Evolutionary conservation across 2,113 vertebrate species (phyloP).

Genomic region (Siniperca chuatsi): DNA sequence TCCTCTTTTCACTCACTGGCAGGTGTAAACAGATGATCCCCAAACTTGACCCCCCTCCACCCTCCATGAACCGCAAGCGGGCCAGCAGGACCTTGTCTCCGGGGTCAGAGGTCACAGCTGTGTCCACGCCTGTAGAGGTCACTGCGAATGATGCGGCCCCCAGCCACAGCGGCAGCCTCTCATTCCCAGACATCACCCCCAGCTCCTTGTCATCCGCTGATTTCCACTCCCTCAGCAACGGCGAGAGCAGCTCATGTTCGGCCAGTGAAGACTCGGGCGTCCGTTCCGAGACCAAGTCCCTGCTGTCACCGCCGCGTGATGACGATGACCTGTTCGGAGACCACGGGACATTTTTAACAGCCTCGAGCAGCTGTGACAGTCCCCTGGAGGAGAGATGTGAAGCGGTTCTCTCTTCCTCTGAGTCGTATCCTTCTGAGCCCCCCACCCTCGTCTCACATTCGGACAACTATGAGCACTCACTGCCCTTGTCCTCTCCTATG

Average conservation of each 20-base stretch:
- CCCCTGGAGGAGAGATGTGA: slow-evolving; percentile 66
- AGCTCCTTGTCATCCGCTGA: slow-evolving; percentile 82
- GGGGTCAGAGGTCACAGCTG: slow-evolving; percentile 69
- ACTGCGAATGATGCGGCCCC: slow-evolving; percentile 30
- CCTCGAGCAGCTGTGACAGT: slow-evolving; percentile 77
- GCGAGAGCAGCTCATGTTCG: slow-evolving; percentile 77
- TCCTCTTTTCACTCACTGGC: slow-evolving; percentile 33
- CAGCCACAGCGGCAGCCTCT: slow-evolving; percentile 75
- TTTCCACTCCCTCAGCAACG: slow-evolving; percentile 80
- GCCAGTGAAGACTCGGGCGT: slow-evolving; percentile 83
- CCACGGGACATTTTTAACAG: slow-evolving; percentile 69
- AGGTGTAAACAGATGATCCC: slow-evolving; percentile 85
- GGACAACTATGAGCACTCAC: slow-evolving; percentile 55
- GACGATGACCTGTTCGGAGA: slow-evolving; percentile 79
- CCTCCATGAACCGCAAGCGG: slow-evolving; percentile 84
- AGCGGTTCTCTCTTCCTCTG: not conserved
- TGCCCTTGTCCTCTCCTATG: slow-evolving; percentile 76
- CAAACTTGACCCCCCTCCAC: slow-evolving; percentile 86
- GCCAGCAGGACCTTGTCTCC: slow-evolving; percentile 85
- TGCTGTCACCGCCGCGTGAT: slow-evolving; percentile 62
- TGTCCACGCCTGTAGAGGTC: slow-evolving; percentile 8
- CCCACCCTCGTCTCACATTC: slow-evolving; percentile 25
- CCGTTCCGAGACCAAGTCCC: slow-evolving; percentile 78
- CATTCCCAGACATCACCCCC: slow-evolving; percentile 83
- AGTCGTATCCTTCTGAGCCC: slow-evolving; percentile 24